phyloP scores from a whole-genome alignment of 1,140 invertebrate species.

The Cyclina sinensis region DNA sequence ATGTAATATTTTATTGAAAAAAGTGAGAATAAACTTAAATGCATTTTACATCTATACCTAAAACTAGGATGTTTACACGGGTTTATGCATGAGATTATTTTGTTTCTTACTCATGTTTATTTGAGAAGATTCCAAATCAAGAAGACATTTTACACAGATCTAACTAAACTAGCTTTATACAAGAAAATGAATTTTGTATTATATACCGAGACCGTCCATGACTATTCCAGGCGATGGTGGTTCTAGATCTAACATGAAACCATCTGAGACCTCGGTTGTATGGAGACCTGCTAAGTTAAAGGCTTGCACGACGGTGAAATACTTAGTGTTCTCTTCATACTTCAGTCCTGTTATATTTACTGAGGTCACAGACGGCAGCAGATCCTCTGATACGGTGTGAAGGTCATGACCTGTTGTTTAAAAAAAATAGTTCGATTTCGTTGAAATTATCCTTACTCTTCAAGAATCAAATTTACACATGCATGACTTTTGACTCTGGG shows the following conservation, averaged over 20 bases:
- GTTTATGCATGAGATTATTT: too few species aligned
- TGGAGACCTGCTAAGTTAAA: slow-evolving; percentile 63
- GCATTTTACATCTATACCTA: too few species aligned
- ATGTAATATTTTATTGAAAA: too few species aligned
- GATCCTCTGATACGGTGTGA: background rate
- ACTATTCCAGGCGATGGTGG: slow-evolving; percentile 62
- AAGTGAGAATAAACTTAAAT: too few species aligned
- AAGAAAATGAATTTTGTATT: too few species aligned
- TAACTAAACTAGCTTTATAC: too few species aligned
- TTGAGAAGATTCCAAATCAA: too few species aligned
- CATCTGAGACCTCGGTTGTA: slow-evolving; percentile 59
- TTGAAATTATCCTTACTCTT: background rate
- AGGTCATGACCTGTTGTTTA: slow-evolving; percentile 69
- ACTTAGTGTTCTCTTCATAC: slow-evolving; percentile 18
- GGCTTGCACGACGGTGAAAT: slow-evolving; percentile 59
- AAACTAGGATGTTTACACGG: too few species aligned
- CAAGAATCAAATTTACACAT: background rate
- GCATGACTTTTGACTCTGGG: background rate
- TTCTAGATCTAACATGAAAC: slow-evolving; percentile 53
- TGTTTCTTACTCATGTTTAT: too few species aligned
- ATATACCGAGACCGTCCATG: slow-evolving; percentile 65
- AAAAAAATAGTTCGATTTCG: background rate
- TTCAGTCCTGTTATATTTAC: slow-evolving; percentile 23
- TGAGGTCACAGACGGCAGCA: background rate
- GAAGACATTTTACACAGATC: too few species aligned